A percentile compares a stretch with the other conserved stretches of the same genome.
Conservation (phyloP, 2,797 vertebrate species). For the Lepilemur ruficaudatus region DNA sequence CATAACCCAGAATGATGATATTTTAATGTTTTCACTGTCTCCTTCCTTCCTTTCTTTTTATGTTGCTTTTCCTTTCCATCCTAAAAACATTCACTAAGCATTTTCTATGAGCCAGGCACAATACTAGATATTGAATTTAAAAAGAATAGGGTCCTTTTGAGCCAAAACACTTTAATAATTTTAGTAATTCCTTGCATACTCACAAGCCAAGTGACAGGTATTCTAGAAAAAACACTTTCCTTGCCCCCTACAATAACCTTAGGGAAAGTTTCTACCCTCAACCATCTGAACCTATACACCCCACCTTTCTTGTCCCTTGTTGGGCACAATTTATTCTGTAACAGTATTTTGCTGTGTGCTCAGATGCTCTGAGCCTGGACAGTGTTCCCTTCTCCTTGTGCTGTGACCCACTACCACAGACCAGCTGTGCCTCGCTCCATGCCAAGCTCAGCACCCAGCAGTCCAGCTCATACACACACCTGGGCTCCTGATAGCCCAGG, state of each 20-base stretch:
- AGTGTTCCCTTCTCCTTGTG: neutral
- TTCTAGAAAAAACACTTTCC: neutral
- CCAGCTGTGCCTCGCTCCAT: neutral
- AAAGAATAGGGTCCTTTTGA: neutral
- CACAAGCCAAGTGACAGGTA: neutral
- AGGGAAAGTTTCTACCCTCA: neutral
- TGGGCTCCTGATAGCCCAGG: neutral
- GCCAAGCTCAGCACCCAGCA: neutral
- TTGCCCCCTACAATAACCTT: neutral
- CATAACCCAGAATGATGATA: neutral
- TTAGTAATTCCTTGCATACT: neutral
- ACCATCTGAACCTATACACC: neutral
- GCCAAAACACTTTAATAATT: neutral
- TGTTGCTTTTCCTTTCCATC: neutral
- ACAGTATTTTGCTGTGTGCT: neutral
- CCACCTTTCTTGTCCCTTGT: neutral
- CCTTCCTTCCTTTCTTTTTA: neutral
- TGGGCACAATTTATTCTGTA: neutral
- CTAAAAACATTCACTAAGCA: neutral
- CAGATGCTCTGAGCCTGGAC: neutral
- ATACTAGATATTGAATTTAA: neutral
- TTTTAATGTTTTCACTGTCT: neutral
- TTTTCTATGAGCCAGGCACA: neutral
- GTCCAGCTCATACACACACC: neutral
- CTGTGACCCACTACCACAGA: neutral